Base-by-base conservation (phyloP, 2,888 invertebrate genomes). In the Cantharis nigra region DNA sequence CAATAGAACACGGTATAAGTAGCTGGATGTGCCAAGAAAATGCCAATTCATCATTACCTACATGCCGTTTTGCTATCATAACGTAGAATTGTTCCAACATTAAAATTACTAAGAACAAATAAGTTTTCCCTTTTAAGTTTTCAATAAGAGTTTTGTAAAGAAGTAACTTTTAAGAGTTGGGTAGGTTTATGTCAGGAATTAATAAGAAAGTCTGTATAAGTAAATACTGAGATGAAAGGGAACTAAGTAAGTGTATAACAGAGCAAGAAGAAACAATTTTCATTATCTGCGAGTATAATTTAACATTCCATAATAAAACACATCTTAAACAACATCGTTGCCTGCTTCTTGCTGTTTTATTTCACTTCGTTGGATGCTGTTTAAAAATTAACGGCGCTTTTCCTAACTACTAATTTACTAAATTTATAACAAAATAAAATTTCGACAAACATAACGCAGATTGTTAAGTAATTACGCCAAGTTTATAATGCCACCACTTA, bases 221-320 rank as follows among this genome's bases (percentile, higher is more conserved):
- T 81, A 81, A 81, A 81, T 80, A 79, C 79, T 75, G 79, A 77
- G 79, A 79, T 79, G 79, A 78, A 75, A 78, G 75, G 76, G 75
- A 79, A 79, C 78, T 76, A 78, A 80, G 78, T 77, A 67, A 23
- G 65, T n/a, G 23, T 23, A 75, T 73, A 73, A 71, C 76, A 77
- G 74, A 75, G 77, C 70, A 73, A 75, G 72, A 78, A 75, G 70
- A 78, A 80, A 80, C 80, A 80, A 77, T 81, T 81, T 81, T 79
- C 81, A 81, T 81, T 80, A 80, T 77, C 81, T 77, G 81, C 76
- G 79, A 78, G 80, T 81, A 79, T 80, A 81, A 81, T 81, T 81
- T 79, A 80, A 81, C 80, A 81, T 81, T 81, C 80, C 80, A 76
- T 80, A 80, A 79, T 80, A 81, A 80, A 81, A 80, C 80, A 81